A percentile compares a stretch with the other conserved stretches of the same genome.
Evolutionary conservation across 2,797 vertebrate genomes (phyloP).

Genomic region (Echiichthys vipera): DNA sequence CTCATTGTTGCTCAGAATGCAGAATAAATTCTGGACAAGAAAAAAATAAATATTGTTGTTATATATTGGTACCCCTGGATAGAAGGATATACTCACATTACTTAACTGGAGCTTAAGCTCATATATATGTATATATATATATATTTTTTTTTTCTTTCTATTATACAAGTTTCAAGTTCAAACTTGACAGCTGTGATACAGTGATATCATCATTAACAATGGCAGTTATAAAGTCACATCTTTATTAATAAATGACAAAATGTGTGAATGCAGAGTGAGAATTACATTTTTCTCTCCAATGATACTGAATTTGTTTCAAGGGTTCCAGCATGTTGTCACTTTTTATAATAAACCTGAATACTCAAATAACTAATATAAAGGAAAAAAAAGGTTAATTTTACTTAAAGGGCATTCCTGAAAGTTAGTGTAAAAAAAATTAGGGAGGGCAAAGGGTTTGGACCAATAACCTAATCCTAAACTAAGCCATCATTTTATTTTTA

Average conservation of each 20-base stretch:
- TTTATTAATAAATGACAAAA: conserved; percentile 12
- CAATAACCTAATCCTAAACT: too few relatives aligned
- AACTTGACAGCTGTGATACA: neutral
- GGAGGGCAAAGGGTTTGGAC: too few relatives aligned
- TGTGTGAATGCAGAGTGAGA: neutral
- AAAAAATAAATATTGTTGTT: conserved; percentile 16
- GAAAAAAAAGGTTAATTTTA: neutral
- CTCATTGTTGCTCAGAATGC: conserved; percentile 27
- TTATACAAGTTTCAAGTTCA: conserved; percentile 24
- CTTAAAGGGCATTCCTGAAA: neutral
- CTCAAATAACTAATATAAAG: neutral
- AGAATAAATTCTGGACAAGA: conserved; percentile 26
- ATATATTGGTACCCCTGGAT: neutral
- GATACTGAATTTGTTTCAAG: too few relatives aligned
- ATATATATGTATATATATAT: neutral
- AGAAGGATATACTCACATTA: conserved; percentile 1
- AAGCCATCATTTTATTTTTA: too few relatives aligned
- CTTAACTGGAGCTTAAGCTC: conserved; percentile 5
- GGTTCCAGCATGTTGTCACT: conserved; percentile 3
- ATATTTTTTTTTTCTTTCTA: neutral
- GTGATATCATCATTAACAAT: conserved; percentile 10
- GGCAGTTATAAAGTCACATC: neutral
- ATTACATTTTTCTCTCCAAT: too few relatives aligned
- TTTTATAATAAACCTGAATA: too few relatives aligned
- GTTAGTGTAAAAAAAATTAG: too few relatives aligned